Conservation (phyloP, 2,888 invertebrate species). For the Sacculina carcini region DNA sequence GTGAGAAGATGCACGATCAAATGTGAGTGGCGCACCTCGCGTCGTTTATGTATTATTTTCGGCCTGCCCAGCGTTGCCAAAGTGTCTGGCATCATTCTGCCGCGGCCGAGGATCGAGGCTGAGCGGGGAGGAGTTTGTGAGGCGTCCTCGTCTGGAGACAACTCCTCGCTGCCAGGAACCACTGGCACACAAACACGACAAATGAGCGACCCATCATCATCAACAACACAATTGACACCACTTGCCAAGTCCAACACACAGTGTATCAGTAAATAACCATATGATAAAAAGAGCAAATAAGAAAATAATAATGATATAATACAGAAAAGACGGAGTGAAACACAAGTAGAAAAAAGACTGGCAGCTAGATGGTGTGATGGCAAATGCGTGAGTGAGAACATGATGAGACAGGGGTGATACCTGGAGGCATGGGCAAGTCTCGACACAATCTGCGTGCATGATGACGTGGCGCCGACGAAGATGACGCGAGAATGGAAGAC, state of each 20-base stretch:
- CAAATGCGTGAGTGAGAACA: not conserved
- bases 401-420: slow-evolving; percentile 22
- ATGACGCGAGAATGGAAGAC: too few species aligned
- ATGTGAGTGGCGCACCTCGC: too few species aligned
- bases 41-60: slow-evolving; percentile 42
- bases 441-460: too few species aligned
- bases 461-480: too few species aligned
- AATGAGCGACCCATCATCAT: not conserved
- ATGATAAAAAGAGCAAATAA: too few species aligned
- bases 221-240: not conserved
- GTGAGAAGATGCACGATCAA: too few species aligned
- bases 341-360: too few species aligned
- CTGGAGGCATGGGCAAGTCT: slow-evolving; percentile 80
- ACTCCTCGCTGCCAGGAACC: slow-evolving; percentile 53
- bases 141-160: slow-evolving; percentile 47
- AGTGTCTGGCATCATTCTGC: slow-evolving; percentile 4
- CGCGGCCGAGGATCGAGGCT: slow-evolving; percentile 8
- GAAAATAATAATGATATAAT: too few species aligned
- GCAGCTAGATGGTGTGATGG: not conserved
- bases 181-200: too few species aligned
- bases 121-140: slow-evolving; percentile 33
- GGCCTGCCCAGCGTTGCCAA: slow-evolving; percentile 37
- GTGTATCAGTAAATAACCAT: too few species aligned
- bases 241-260: not conserved
- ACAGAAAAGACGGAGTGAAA: too few species aligned